phyloP scores from a whole-genome alignment of 2,113 vertebrate species.

The Cyphomyrus plagiostoma region DNA sequence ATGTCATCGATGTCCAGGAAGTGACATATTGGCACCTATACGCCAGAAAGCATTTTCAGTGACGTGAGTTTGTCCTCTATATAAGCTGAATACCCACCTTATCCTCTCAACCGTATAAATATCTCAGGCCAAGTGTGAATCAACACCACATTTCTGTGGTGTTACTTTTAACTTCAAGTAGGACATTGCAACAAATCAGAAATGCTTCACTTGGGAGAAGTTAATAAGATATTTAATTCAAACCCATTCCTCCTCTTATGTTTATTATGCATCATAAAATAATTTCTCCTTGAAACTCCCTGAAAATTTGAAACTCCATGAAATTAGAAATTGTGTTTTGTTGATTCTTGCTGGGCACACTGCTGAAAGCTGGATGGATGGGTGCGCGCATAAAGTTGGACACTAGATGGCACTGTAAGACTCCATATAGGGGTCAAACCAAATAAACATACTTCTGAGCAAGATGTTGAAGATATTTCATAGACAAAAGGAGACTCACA shows the following conservation, averaged over 20 bases:
- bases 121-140: background rate
- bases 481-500: background rate
- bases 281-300: background rate
- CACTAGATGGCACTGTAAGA: constrained; percentile 20
- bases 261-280: background rate
- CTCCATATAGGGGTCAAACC: background rate
- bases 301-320: background rate
- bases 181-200: background rate
- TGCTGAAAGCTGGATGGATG: background rate
- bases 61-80: background rate
- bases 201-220: background rate
- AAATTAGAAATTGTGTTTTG: background rate
- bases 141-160: background rate
- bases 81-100: background rate
- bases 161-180: background rate
- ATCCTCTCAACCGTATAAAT: background rate
- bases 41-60: background rate
- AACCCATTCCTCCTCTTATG: background rate
- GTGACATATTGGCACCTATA: background rate
- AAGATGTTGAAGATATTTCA: background rate
- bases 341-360: background rate
- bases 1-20: background rate
- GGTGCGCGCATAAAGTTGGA: background rate
- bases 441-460: background rate
- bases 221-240: background rate